Conservation (phyloP, 2,797 vertebrate genomes). For the Toxotes lorentzi region DNA sequence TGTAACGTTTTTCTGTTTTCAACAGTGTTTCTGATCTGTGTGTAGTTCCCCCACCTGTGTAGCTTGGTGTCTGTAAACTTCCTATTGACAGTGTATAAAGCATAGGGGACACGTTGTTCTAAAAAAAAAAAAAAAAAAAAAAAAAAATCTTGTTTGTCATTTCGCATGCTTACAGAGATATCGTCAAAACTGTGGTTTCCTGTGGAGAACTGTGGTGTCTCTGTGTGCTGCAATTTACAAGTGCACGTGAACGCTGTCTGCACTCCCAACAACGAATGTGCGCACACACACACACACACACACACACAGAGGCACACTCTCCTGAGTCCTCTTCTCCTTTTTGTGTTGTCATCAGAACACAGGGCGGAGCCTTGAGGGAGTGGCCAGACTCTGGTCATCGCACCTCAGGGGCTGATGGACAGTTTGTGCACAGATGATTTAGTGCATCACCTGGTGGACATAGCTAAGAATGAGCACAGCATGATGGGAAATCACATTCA, state of each 20-base stretch:
- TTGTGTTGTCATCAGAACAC: slow-evolving; percentile 32
- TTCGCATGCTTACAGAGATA: slow-evolving; percentile 71
- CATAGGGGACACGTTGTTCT: slow-evolving; percentile 73
- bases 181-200: slow-evolving; percentile 84
- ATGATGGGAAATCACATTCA: slow-evolving; percentile 20
- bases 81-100: slow-evolving; percentile 61
- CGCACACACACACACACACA: slow-evolving; percentile 13
- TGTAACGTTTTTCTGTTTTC: slow-evolving; percentile 10
- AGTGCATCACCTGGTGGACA: slow-evolving; percentile 83
- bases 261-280: slow-evolving; percentile 37
- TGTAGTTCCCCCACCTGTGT: slow-evolving; percentile 39
- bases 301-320: slow-evolving; percentile 1
- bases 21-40: slow-evolving; percentile 38
- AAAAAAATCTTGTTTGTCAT: slow-evolving; percentile 71
- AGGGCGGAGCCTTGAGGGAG: slow-evolving; percentile 32
- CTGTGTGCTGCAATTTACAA: slow-evolving; percentile 72
- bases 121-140: slow-evolving; percentile 53
- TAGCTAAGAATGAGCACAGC: slow-evolving; percentile 61
- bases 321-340: slow-evolving; percentile 19
- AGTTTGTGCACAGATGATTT: slow-evolving; percentile 67
- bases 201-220: slow-evolving; percentile 75
- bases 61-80: slow-evolving; percentile 66
- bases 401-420: slow-evolving; percentile 54
- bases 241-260: slow-evolving; percentile 63
- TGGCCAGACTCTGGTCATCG: slow-evolving; percentile 50